Base-by-base conservation (phyloP, 2,888 invertebrate species). In the Thymelicus lineola region DNA sequence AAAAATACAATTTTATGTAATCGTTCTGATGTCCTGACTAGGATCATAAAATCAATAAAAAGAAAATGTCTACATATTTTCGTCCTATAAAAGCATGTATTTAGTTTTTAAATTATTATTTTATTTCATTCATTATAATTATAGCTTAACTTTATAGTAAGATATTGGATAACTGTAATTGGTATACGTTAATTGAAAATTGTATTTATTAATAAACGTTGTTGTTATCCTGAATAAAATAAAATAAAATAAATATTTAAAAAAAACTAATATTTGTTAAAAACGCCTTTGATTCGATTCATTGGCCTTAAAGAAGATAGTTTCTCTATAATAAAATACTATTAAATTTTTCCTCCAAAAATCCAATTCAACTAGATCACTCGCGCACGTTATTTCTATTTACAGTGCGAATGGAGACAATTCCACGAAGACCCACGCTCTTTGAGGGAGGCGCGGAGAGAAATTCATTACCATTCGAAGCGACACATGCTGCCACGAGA, bases 401-500 rank as follows among this genome's bases (percentile, higher is more conserved):
- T 63, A 17, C 72, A 88, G 87, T 78, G 74, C 42, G 80, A 84
- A 59, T 86, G 87, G 87, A 79, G 71, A 70, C 76, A 75, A 58
- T 72, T 70, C 46, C 70, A 76, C 38, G 73, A 74, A 71, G 79
- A 79, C 71, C 78, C 59, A 14, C 72, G 61, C 62, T 67, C 71
- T 38, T 71, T 67, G 3, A 77, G 79, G n/a, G 78, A 80, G 5
- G 38, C 76, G 0, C 75, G 80, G 12, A 81, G 79, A 71, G 75
- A 79, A 0, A 53, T 82, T 0, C 89, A 89, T 70, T 85, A 83
- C 50, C 88, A 87, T 66, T 75, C 85, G 0, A 91, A 91, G 72
- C 80, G 90, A 42, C 90, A 91, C 69, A 90, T 91, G 90, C 68
- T 85, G 9, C 79, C 81, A 0, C 71, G 77, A 7, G 86, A 86